Evolutionary conservation across 23 tunicate genomes (phyloP).

Genomic region (Halocynthia aurantium): DNA sequence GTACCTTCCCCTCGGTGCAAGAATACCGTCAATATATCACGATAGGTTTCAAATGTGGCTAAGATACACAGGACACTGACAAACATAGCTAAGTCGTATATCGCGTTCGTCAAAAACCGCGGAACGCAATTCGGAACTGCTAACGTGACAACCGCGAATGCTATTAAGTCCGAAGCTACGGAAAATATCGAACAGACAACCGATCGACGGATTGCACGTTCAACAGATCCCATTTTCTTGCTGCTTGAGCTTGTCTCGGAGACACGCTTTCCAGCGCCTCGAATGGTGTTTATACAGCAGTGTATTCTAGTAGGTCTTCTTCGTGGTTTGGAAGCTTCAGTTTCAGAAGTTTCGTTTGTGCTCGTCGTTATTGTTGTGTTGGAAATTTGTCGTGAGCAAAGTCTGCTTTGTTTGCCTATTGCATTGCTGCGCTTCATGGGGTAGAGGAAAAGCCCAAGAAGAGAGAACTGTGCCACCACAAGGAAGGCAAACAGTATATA

Average conservation of each 20-base stretch:
- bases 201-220: conserved; percentile 41
- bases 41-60: conserved; percentile 15
- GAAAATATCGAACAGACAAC: conserved; percentile 35
- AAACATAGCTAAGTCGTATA: conserved; percentile 31
- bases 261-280: neutral
- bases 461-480: conserved; percentile 35
- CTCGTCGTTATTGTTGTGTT: neutral
- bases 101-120: conserved; percentile 27
- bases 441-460: conserved; percentile 49
- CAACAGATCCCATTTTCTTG: neutral
- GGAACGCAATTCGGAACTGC: conserved; percentile 31
- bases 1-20: neutral
- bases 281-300: neutral
- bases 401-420: conserved; percentile 10
- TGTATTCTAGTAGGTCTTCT: neutral
- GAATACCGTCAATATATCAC: conserved; percentile 9
- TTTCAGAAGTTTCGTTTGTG: neutral
- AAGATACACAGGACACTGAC: conserved; percentile 34
- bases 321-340: neutral
- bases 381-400: neutral
- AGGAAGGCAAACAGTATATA: conserved; percentile 24
- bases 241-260: neutral
- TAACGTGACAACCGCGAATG: conserved; percentile 36
- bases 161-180: conserved; percentile 33
- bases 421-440: conserved; percentile 40